Evolutionary conservation across 2,797 vertebrate genomes (phyloP).

Genomic region (Clarias platycephalus): DNA sequence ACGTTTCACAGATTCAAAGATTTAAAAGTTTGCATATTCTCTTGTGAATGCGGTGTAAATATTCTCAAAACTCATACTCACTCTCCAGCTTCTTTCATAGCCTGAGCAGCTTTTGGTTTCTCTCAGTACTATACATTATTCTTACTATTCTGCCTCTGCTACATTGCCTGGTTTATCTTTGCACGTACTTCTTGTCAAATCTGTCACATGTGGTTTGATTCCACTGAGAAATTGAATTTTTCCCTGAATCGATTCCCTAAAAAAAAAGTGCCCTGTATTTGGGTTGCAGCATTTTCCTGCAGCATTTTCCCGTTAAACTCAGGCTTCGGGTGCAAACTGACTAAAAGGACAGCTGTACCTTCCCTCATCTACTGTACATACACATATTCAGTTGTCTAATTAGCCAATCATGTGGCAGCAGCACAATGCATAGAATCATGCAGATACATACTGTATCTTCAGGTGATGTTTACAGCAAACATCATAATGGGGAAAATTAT

Average conservation of each 20-base stretch:
- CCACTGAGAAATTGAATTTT: not conserved
- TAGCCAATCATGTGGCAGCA: not conserved
- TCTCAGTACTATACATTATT: not conserved
- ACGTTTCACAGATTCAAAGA: not conserved
- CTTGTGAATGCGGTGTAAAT: not conserved
- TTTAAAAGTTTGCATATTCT: not conserved
- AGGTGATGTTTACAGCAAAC: no score
- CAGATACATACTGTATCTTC: no score
- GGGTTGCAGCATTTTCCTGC: not conserved
- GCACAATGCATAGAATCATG: no score
- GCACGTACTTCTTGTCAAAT: not conserved
- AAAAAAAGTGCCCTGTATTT: not conserved
- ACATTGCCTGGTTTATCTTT: not conserved
- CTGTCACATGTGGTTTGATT: not conserved
- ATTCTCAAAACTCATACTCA: not conserved
- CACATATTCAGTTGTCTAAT: no score
- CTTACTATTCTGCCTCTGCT: no score
- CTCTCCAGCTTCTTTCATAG: not conserved
- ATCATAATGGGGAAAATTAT: no score
- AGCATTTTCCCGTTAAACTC: not conserved
- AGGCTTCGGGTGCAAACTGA: not conserved
- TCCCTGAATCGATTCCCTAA: not conserved
- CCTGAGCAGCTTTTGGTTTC: not conserved
- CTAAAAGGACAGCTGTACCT: not conserved
- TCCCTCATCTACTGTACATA: not conserved